Evolutionary conservation across 92 coral and sea anemone genomes (phyloP).

Genomic region (Bergia sp.): DNA sequence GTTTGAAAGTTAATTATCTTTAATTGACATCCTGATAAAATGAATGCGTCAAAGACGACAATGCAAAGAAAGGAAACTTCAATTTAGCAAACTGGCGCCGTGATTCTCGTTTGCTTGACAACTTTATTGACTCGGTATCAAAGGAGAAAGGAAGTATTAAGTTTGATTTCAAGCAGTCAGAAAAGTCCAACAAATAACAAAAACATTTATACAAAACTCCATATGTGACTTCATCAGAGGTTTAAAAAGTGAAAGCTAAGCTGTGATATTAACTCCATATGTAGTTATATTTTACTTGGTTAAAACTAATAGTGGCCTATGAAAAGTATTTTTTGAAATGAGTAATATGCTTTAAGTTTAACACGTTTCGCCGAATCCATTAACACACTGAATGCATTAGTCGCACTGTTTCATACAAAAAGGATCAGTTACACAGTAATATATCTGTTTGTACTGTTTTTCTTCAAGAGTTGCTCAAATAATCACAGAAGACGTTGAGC

Average conservation of each 20-base stretch:
- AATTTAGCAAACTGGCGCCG: slow-evolving; percentile 37
- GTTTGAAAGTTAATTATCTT: slow-evolving; percentile 39
- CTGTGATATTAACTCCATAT: not conserved
- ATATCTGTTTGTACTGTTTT: not conserved
- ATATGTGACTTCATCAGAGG: not conserved
- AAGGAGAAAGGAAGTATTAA: not conserved
- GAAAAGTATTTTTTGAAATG: not conserved
- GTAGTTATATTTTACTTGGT: not conserved
- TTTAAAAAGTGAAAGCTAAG: not conserved
- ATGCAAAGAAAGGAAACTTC: slow-evolving; percentile 16
- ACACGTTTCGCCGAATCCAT: slow-evolving; percentile 42
- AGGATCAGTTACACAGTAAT: slow-evolving; percentile 25
- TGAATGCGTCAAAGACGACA: not conserved
- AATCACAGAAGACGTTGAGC: not conserved
- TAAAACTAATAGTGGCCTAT: not conserved
- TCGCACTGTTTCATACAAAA: slow-evolving; percentile 16
- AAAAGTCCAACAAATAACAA: not conserved
- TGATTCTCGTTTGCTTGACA: slow-evolving; percentile 26
- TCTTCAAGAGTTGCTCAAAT: not conserved
- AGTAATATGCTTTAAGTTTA: not conserved
- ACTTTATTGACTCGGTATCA: slow-evolving; percentile 21
- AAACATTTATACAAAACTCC: not conserved
- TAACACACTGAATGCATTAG: slow-evolving; percentile 21
- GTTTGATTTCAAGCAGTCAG: not conserved
- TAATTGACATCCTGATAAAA: slow-evolving; percentile 31